Evolutionary conservation across 2,113 vertebrate species (phyloP), one percentile per base, ranked within the genome.

Genomic region (Actenoides lindsayi): DNA sequence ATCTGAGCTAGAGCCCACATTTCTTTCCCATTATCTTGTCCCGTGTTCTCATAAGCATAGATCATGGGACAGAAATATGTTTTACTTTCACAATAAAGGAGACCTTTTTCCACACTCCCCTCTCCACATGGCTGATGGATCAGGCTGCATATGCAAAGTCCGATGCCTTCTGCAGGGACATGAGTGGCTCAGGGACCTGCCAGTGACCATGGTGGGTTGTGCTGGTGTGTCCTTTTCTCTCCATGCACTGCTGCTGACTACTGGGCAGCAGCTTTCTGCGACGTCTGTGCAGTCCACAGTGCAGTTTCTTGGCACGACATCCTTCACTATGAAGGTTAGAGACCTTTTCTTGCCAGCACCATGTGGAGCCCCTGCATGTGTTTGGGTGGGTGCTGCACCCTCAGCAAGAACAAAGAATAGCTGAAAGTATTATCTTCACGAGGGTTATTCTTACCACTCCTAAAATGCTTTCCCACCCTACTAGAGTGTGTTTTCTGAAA

Each of bases 401-500:
- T 64, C 69, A 44, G 69, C 17, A 33, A 79, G 48, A 87, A 60
- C 1, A 6, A 56, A 50, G 51, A 81, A 62, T 51, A 69, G 14
- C 63, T 41, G 17, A 19, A 50, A 70, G n/a, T 20, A 62, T 78
- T 51, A 0, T 46, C 60, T n/a, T 44, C 30, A 3, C 1, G 0
- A 50, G 57, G 15, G 4, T 84, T 89, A 5, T 85, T 80, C 74
- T 75, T 56, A 63, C 87, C 50, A 79, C 77, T 83, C 91, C 89
- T 91, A 69, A 87, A 95, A 87, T 33, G 39, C 23, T 79, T 83
- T 93, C 78, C 74, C 37, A 50, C 63, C 70, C 51, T 31, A 33
- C 25, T 24, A 23, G n/a, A 73, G 68, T 12, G 53, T 89, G 59
- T 87, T 93, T 95, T 46, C 77, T 85, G 89, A 80, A 95, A 93